Conservation (phyloP, 2,797 vertebrate species). For the Gymnoscopelus microlampas region DNA sequence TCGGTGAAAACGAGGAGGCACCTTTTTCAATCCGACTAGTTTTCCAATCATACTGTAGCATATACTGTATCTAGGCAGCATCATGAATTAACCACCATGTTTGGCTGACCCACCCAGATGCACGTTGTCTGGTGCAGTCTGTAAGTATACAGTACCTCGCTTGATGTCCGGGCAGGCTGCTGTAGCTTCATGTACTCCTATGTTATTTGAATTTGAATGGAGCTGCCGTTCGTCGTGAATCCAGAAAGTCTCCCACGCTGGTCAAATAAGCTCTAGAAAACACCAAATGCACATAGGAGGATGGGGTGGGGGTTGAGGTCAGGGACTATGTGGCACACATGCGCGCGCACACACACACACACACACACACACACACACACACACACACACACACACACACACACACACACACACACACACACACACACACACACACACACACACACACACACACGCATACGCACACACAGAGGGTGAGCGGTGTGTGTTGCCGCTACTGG, state of each 20-base stretch:
- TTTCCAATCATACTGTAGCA: too few relatives aligned
- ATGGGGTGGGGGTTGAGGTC: constrained; percentile 42
- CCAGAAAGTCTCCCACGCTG: constrained; percentile 46
- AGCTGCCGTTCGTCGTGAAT: constrained; percentile 44
- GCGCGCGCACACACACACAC: constrained; percentile 14
- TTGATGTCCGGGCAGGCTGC: constrained; percentile 15
- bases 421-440: constrained; percentile 23
- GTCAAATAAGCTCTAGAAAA: constrained; percentile 56
- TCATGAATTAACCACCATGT: constrained; percentile 43
- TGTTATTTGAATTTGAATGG: constrained; percentile 57
- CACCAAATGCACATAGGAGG: constrained; percentile 32
- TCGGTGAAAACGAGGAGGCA: too few relatives aligned
- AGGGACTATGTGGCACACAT: constrained; percentile 28
- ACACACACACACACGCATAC: constrained; percentile 41
- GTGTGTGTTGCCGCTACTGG: constrained; percentile 61
- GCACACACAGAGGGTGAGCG: constrained; percentile 41
- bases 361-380: constrained; percentile 27
- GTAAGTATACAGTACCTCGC: not conserved
- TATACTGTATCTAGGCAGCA: constrained; percentile 7
- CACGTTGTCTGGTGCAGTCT: constrained; percentile 2
- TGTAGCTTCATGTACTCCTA: constrained; percentile 25
- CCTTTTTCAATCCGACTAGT: too few relatives aligned
- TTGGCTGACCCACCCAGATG: constrained; percentile 9
- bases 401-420: constrained; percentile 21
- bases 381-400: constrained; percentile 41